These are phyloP conservation scores for Rhynchotus rufescens DNA, from an alignment of 2,797 vertebrate species.

Conservation along the genomic window DNA sequence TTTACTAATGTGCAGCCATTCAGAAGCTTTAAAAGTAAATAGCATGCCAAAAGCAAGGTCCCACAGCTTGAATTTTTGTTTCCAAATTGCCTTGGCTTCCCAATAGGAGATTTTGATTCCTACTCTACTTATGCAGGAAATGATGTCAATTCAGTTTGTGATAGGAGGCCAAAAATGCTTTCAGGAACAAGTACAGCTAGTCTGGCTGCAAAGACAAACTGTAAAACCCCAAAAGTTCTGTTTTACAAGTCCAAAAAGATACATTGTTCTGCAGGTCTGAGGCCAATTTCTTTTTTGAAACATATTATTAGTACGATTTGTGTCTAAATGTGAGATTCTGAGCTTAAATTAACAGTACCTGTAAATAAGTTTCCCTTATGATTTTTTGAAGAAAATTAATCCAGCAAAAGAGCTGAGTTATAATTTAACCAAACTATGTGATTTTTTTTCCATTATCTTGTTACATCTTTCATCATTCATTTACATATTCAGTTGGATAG, in stretches of 20 bases:
- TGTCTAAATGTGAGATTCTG: slow-evolving; percentile 51
- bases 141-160: slow-evolving; percentile 60
- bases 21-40: slow-evolving; percentile 64
- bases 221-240: slow-evolving; percentile 25
- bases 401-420: not conserved
- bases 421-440: not conserved
- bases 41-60: slow-evolving; percentile 70
- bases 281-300: slow-evolving; percentile 68
- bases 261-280: slow-evolving; percentile 83
- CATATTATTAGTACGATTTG: slow-evolving; percentile 6
- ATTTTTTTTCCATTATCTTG: not conserved
- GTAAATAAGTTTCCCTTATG: slow-evolving; percentile 21
- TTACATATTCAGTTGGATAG: not conserved
- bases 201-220: slow-evolving; percentile 64
- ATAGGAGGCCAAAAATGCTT: slow-evolving; percentile 70
- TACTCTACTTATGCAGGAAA: slow-evolving; percentile 59
- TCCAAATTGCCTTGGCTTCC: slow-evolving; percentile 41
- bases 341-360: slow-evolving; percentile 13
- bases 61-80: slow-evolving; percentile 28
- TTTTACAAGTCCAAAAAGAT: slow-evolving; percentile 83
- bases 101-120: slow-evolving; percentile 11
- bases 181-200: slow-evolving; percentile 54
- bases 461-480: slow-evolving; percentile 1
- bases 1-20: slow-evolving; percentile 73
- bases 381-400: not conserved